Conservation (phyloP, 2,888 invertebrate genomes). For the Epinotia ramella region DNA sequence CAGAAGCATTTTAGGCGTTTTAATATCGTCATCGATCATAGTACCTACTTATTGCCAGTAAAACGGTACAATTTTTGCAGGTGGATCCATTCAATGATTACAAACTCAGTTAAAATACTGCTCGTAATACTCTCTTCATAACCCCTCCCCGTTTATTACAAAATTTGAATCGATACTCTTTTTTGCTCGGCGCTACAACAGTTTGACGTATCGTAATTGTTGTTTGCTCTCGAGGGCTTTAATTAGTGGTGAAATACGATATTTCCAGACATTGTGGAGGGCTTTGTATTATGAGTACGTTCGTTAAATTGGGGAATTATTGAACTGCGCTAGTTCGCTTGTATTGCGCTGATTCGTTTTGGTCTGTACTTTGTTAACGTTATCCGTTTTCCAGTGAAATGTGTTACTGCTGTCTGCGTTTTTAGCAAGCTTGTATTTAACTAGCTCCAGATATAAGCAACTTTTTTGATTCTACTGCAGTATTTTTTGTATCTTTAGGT, state of each 20-base stretch:
- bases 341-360: conserved; percentile 51
- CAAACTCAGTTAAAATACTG: conserved; percentile 10
- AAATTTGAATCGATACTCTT: conserved; percentile 48
- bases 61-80: neutral
- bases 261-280: conserved; percentile 65
- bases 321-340: conserved; percentile 50
- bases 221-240: conserved; percentile 73
- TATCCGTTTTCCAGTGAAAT: conserved; percentile 25
- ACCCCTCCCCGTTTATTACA: conserved; percentile 64
- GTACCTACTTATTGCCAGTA: neutral
- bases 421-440: neutral
- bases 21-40: neutral
- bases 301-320: conserved; percentile 61
- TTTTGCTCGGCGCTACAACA: conserved; percentile 62
- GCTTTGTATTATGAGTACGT: conserved; percentile 44
- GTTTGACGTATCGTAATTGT: conserved; percentile 73
- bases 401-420: neutral
- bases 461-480: no score
- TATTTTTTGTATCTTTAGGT: no score
- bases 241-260: conserved; percentile 80
- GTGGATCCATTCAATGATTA: neutral
- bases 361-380: conserved; percentile 43
- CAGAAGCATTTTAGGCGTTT: no score
- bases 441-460: no score
- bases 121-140: neutral